Conservation (phyloP, 1,140 invertebrate genomes). For the Drosophila cardini region DNA sequence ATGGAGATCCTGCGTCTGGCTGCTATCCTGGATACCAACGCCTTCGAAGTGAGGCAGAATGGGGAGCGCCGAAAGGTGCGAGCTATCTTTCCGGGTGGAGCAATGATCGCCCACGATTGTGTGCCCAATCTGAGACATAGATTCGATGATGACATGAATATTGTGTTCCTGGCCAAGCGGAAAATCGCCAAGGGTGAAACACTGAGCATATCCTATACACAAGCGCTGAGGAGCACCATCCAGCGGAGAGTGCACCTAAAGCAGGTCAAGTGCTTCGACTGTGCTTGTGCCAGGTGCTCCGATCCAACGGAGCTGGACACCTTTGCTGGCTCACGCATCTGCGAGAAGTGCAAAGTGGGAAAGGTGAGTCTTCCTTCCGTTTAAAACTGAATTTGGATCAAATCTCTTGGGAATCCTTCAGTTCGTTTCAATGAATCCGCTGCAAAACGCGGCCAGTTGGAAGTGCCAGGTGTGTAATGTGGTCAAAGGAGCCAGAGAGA, state of each 20-base stretch:
- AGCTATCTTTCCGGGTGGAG: constrained; percentile 87
- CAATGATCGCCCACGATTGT: constrained; percentile 88
- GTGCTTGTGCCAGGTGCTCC: constrained; percentile 87
- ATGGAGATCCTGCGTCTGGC: constrained; percentile 88
- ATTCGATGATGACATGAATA: constrained; percentile 86
- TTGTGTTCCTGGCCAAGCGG: constrained; percentile 87
- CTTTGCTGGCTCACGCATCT: constrained; percentile 87
- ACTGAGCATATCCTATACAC: constrained; percentile 88
- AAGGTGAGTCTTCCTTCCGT: constrained; percentile 50
- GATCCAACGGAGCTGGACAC: constrained; percentile 88
- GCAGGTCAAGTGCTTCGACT: constrained; percentile 88
- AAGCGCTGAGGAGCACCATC: constrained; percentile 88
- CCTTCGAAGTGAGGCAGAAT: constrained; percentile 87
- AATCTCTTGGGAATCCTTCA: constrained; percentile 15
- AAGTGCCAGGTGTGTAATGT: constrained; percentile 87
- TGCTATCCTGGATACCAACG: constrained; percentile 89
- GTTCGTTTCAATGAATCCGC: constrained; percentile 86
- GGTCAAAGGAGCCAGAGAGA: constrained; percentile 86
- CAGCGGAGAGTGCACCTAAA: constrained; percentile 87
- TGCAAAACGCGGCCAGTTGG: constrained; percentile 87
- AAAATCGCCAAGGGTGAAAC: constrained; percentile 88
- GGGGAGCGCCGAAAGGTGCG: constrained; percentile 85
- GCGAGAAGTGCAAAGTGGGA: constrained; percentile 86
- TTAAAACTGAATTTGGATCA: not conserved
- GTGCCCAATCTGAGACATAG: constrained; percentile 88